These are phyloP conservation scores for Motacilla tschutschensis DNA, from an alignment of 2,113 vertebrate genomes.

Conservation along the genomic window DNA sequence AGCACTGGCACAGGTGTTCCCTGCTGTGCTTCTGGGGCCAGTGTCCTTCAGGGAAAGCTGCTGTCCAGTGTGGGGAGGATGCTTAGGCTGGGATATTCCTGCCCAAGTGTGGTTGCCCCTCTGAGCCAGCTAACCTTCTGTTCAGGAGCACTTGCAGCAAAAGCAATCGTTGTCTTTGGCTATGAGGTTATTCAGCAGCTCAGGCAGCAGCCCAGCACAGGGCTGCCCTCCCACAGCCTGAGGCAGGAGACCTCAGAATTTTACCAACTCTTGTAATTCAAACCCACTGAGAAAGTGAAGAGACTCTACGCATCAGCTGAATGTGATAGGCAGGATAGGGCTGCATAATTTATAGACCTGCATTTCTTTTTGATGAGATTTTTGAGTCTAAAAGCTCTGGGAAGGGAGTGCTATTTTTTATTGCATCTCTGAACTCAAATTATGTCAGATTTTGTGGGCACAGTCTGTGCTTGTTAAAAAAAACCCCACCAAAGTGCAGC, in stretches of 20 bases:
- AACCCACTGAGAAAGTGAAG: neutral
- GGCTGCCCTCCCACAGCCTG: neutral
- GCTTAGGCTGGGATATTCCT: neutral
- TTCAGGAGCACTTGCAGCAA: neutral
- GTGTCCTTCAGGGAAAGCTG: neutral
- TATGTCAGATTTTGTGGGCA: neutral
- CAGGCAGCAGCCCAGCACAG: neutral
- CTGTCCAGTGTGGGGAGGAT: neutral
- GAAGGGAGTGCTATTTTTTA: constrained; percentile 13
- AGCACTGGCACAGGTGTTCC: neutral
- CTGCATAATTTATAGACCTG: constrained; percentile 29
- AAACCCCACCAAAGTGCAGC: neutral
- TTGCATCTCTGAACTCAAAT: neutral
- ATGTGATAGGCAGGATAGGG: constrained; percentile 4
- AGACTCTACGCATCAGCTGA: neutral
- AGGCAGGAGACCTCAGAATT: neutral
- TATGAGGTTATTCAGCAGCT: neutral
- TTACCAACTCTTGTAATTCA: neutral
- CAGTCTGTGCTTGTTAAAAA: neutral
- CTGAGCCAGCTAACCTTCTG: neutral
- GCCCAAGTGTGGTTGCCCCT: neutral
- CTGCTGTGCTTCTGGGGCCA: neutral
- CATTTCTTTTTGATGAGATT: constrained; percentile 44
- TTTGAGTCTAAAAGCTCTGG: constrained; percentile 24
- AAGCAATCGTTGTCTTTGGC: fast-evolving